Conservation (phyloP, 1,140 invertebrate species). For the Diachasmimorpha longicaudata region DNA sequence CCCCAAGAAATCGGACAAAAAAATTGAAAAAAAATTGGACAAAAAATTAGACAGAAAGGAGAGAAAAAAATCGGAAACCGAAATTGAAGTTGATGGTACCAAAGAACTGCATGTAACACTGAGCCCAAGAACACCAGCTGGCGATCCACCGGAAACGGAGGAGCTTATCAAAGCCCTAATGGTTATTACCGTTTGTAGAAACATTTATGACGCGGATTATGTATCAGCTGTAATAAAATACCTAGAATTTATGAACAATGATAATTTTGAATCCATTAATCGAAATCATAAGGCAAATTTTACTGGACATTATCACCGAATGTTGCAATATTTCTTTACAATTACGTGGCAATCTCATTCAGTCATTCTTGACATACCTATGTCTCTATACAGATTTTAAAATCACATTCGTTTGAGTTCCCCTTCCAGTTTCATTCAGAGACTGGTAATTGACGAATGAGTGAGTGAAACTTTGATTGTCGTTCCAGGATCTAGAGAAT, state of each 20-base stretch:
- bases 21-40: constrained; percentile 62
- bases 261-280: constrained; percentile 6
- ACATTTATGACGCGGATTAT: constrained; percentile 38
- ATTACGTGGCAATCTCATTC: background rate
- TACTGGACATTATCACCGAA: background rate
- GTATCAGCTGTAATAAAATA: constrained; percentile 53
- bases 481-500: constrained; percentile 85
- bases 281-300: background rate
- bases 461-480: constrained; percentile 10
- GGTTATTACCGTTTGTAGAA: constrained; percentile 59
- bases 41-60: constrained; percentile 55
- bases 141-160: constrained; percentile 89
- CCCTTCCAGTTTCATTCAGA: no score
- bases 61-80: constrained; percentile 63
- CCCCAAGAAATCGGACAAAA: constrained; percentile 43
- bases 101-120: constrained; percentile 77
- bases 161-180: constrained; percentile 81
- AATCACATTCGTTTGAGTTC: no score
- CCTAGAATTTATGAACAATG: constrained; percentile 14
- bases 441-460: background rate
- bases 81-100: constrained; percentile 72
- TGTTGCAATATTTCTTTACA: background rate
- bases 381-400: no score
- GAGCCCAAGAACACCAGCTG: constrained; percentile 77
- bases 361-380: no score